These are phyloP conservation scores for Cryptus armator DNA, from an alignment of 2,888 invertebrate species.

Conservation along the genomic window DNA sequence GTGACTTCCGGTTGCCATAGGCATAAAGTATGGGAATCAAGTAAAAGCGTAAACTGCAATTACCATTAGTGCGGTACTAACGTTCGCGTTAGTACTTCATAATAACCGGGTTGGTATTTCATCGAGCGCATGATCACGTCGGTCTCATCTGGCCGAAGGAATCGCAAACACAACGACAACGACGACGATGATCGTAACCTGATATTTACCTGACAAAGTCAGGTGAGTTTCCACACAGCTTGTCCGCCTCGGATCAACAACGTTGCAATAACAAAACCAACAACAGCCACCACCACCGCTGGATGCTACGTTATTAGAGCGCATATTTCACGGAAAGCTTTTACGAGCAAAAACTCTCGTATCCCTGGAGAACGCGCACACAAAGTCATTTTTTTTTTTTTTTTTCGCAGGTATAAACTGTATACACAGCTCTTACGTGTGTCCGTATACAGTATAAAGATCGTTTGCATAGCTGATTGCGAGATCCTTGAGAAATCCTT, in stretches of 20 bases:
- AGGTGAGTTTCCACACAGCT: slow-evolving; percentile 33
- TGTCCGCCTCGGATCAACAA: slow-evolving; percentile 43
- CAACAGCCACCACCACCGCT: slow-evolving; percentile 32
- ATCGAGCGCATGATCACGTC: slow-evolving; percentile 57
- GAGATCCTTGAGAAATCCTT: slow-evolving; percentile 64
- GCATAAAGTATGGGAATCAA: slow-evolving; percentile 24
- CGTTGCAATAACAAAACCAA: slow-evolving; percentile 57
- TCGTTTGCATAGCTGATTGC: slow-evolving; percentile 82
- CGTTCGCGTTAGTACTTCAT: slow-evolving; percentile 59
- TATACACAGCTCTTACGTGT: slow-evolving; percentile 52
- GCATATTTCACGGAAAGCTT: slow-evolving; percentile 79
- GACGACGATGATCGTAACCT: slow-evolving; percentile 46
- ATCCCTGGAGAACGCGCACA: slow-evolving; percentile 16
- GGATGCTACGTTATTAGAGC: slow-evolving; percentile 73
- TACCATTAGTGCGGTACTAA: slow-evolving; percentile 75
- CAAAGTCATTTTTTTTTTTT: slow-evolving; percentile 74
- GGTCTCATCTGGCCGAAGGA: slow-evolving; percentile 38
- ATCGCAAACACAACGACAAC: slow-evolving; percentile 35
- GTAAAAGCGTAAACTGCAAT: slow-evolving; percentile 69
- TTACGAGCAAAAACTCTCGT: slow-evolving; percentile 79
- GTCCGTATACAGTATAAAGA: slow-evolving; percentile 70
- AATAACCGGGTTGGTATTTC: slow-evolving; percentile 65
- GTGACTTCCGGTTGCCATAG: not conserved
- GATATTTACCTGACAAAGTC: slow-evolving; percentile 50
- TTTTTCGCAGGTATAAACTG: slow-evolving; percentile 24